Conservation (phyloP, 2,888 invertebrate genomes). For the Tinea pellionella region DNA sequence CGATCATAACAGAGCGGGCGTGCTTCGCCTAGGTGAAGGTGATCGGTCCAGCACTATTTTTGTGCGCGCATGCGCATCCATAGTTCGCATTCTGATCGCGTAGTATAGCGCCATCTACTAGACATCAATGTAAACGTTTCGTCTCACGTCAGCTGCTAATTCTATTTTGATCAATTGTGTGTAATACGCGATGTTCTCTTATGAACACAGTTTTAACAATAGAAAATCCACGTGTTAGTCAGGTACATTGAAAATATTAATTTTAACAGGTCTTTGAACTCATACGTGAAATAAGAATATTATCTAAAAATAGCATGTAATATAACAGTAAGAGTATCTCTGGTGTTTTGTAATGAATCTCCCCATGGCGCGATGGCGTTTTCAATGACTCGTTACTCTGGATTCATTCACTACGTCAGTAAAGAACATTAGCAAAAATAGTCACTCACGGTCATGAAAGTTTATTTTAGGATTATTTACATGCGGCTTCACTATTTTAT, state of each 20-base stretch:
- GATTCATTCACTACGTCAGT: not conserved
- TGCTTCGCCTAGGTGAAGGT: conserved; percentile 64
- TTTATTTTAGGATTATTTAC: not conserved
- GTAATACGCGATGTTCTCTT: not conserved
- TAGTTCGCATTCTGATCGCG: conserved; percentile 1
- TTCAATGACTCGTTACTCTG: not conserved
- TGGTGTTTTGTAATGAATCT: not conserved
- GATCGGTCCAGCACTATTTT: conserved; percentile 56
- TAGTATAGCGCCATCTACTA: conserved; percentile 60
- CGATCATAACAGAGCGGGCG: conserved; percentile 32
- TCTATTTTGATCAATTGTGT: conserved; percentile 43
- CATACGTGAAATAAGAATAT: not conserved
- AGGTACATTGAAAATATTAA: not conserved
- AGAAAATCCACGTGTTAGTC: not conserved
- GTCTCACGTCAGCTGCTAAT: conserved; percentile 42
- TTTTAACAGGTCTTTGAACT: not conserved
- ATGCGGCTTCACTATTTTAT: not conserved
- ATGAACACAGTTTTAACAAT: not conserved
- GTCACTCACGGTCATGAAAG: not conserved
- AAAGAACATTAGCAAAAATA: not conserved
- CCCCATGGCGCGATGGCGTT: not conserved
- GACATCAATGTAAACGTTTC: conserved; percentile 33
- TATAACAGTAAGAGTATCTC: no score
- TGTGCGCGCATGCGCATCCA: conserved; percentile 48
- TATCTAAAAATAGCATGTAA: no score